A percentile compares a stretch with the other conserved stretches of the same genome.
Conservation (phyloP, 2,113 vertebrate genomes). For the Oostethus manadensis region DNA sequence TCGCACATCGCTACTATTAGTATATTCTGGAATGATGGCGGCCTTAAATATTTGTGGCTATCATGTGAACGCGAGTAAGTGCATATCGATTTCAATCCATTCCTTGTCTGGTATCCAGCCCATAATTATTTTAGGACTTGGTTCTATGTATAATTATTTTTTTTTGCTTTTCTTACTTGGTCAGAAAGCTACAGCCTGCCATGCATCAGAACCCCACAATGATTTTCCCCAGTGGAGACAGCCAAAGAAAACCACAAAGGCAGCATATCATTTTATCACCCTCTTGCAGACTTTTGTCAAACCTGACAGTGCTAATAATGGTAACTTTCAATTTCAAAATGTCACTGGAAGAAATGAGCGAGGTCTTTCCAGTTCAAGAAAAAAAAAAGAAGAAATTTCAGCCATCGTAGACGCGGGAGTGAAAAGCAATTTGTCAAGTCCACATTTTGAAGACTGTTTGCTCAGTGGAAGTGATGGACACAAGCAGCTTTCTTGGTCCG, state of each 20-base stretch:
- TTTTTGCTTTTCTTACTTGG: not conserved
- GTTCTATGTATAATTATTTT: not conserved
- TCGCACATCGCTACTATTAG: too few relatives aligned
- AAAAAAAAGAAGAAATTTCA: not conserved
- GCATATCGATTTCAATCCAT: not conserved
- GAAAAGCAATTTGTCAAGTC: constrained; percentile 39
- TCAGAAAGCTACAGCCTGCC: not conserved
- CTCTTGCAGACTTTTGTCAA: constrained; percentile 1
- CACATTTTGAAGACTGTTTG: constrained; percentile 27
- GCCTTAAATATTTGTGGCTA: too few relatives aligned
- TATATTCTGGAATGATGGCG: too few relatives aligned
- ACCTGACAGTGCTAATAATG: not conserved
- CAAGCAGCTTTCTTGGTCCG: constrained; percentile 25
- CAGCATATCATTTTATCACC: constrained; percentile 36
- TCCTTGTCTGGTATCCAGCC: not conserved
- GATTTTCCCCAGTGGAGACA: not conserved
- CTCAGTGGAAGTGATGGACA: constrained; percentile 49
- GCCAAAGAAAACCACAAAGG: constrained; percentile 38
- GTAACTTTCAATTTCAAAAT: constrained; percentile 4
- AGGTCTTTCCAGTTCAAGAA: constrained; percentile 8
- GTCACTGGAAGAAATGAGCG: not conserved
- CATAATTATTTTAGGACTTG: not conserved
- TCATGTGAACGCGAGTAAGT: not conserved
- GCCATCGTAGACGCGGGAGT: constrained; percentile 1
- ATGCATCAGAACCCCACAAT: not conserved